A percentile compares a stretch with the other conserved stretches of the same genome.
These are phyloP conservation scores for Leptopilina drosophilae DNA, from an alignment of 2,888 invertebrate species.

Conservation along the genomic window DNA sequence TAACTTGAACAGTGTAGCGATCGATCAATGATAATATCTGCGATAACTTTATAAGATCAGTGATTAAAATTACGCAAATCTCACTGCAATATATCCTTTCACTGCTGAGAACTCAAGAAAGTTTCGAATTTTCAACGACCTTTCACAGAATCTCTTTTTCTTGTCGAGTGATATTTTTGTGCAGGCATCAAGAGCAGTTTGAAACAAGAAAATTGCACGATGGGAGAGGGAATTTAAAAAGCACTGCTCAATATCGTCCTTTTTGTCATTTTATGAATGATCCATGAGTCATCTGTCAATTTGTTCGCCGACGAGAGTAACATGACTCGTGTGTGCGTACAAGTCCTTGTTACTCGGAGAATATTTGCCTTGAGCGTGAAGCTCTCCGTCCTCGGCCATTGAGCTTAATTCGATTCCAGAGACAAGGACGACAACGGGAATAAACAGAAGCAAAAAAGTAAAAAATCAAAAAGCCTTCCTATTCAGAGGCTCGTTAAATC, in stretches of 20 bases:
- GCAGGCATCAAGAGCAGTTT: background rate
- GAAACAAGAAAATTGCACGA: background rate
- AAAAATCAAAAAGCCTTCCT: conserved; percentile 62
- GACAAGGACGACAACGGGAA: conserved; percentile 8
- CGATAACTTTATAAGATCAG: conserved; percentile 19
- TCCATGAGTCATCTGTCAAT: background rate
- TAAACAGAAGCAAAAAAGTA: conserved; percentile 42
- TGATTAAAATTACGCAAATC: conserved; percentile 18
- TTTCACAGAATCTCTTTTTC: background rate
- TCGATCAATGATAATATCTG: conserved; percentile 20
- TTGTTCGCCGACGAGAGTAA: background rate
- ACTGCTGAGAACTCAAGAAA: conserved; percentile 12
- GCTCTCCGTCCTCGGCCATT: conserved; percentile 23
- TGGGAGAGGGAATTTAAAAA: background rate
- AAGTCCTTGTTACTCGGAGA: background rate
- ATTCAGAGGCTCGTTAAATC: conserved; percentile 74
- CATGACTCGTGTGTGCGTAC: background rate
- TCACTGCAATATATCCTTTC: conserved; percentile 17
- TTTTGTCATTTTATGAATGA: background rate
- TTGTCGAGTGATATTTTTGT: background rate
- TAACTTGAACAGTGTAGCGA: background rate
- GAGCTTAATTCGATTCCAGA: conserved; percentile 49
- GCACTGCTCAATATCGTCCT: background rate
- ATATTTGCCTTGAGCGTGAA: conserved; percentile 45
- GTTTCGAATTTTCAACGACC: conserved; percentile 15